Conservation (phyloP, 2,888 invertebrate species). For the Agrotis puta region DNA sequence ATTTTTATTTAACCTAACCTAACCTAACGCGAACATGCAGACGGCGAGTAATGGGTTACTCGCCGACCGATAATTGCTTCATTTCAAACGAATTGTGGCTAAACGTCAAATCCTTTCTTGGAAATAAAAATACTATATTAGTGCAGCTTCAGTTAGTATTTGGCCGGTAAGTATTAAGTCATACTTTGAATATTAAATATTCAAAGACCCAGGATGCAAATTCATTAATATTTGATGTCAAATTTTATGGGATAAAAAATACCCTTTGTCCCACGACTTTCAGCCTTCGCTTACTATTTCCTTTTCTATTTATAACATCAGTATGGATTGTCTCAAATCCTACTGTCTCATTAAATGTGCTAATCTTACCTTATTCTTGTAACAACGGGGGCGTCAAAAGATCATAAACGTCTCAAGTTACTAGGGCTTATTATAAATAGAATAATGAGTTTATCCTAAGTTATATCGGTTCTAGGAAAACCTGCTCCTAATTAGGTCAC, state of each 20-base stretch:
- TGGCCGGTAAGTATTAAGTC: neutral
- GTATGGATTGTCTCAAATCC: neutral
- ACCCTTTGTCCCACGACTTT: neutral
- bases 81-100: too few relatives aligned
- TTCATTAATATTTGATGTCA: too few relatives aligned
- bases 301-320: neutral
- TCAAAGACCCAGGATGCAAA: neutral
- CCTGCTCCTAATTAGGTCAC: constrained; percentile 19
- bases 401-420: constrained; percentile 6
- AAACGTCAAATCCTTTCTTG: too few relatives aligned
- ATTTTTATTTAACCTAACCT: too few relatives aligned
- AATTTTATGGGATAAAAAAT: neutral
- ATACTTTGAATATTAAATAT: neutral
- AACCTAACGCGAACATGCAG: too few relatives aligned
- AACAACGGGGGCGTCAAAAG: neutral
- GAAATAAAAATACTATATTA: neutral
- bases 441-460: neutral
- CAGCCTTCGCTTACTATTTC: neutral
- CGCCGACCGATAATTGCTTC: too few relatives aligned
- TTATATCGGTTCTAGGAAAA: constrained; percentile 2
- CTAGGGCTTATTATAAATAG: constrained; percentile 10
- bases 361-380: neutral
- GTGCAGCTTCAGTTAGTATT: neutral
- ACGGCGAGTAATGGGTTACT: too few relatives aligned
- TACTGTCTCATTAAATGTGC: neutral